These are phyloP conservation scores for Falco cherrug DNA, from an alignment of 2,797 vertebrate genomes.

Conservation along the genomic window DNA sequence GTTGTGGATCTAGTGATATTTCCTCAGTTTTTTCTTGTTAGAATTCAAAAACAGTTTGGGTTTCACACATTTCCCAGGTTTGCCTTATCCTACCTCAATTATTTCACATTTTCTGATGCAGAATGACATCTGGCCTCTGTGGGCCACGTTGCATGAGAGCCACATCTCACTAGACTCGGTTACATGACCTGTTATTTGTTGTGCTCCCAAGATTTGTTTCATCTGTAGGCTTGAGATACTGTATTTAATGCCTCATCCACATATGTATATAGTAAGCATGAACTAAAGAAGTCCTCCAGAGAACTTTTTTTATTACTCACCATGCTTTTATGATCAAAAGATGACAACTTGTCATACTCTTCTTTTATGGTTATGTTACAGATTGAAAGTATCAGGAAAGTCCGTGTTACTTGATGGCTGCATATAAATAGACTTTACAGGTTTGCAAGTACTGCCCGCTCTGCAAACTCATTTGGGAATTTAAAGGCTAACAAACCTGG, in stretches of 20 bases:
- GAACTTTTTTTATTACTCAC: conserved; percentile 10
- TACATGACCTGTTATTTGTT: conserved; percentile 46
- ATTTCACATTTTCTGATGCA: background rate
- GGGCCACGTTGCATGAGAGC: background rate
- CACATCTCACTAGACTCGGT: conserved; percentile 5
- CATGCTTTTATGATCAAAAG: conserved; percentile 26
- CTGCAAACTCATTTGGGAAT: background rate
- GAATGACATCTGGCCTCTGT: background rate
- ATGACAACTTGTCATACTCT: background rate
- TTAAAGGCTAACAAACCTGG: background rate
- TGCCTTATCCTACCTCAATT: background rate
- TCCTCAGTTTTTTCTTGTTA: background rate
- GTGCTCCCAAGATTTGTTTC: conserved; percentile 19
- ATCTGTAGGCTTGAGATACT: conserved; percentile 2
- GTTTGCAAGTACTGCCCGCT: background rate
- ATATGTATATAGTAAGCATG: conserved; percentile 38
- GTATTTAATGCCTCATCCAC: conserved; percentile 35
- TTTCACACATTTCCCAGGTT: background rate
- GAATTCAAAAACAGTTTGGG: background rate
- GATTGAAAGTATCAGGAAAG: background rate
- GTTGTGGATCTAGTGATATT: background rate
- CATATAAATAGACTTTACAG: conserved; percentile 10
- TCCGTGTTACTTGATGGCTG: background rate
- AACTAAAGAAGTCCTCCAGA: conserved; percentile 20
- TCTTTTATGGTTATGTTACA: background rate